These are phyloP conservation scores for Excalfactoria chinensis DNA, from an alignment of 2,113 vertebrate genomes.

Conservation along the genomic window DNA sequence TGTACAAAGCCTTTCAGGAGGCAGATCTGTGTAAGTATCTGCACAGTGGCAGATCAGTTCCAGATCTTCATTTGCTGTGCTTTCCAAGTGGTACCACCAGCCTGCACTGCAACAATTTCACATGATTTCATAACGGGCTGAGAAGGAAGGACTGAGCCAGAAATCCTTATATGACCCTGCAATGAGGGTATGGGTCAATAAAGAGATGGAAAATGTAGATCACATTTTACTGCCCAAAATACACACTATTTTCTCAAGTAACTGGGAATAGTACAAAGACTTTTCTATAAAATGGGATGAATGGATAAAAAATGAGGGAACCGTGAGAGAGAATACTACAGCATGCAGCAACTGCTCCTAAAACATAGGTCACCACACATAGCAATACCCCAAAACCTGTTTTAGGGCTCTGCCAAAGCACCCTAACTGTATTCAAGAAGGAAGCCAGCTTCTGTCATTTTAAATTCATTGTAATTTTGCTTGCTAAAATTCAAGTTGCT, in stretches of 20 bases:
- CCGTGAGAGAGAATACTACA: not conserved
- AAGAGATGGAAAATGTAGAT: constrained; percentile 29
- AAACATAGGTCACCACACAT: not conserved
- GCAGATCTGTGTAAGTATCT: not conserved
- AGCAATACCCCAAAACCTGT: not conserved
- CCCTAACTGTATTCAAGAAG: not conserved
- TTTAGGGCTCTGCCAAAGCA: not conserved
- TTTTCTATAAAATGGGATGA: not conserved
- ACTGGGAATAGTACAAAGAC: constrained; percentile 7
- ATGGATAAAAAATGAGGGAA: not conserved
- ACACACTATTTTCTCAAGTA: constrained; percentile 35
- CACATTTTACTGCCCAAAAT: constrained; percentile 30
- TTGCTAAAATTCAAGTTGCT: not conserved
- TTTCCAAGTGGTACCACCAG: not conserved
- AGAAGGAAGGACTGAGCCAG: not conserved
- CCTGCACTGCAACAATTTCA: not conserved
- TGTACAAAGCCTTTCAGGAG: not conserved
- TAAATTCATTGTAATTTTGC: not conserved
- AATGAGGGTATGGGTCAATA: not conserved
- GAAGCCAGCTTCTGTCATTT: not conserved
- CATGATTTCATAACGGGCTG: not conserved
- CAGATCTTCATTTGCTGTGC: not conserved
- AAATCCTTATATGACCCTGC: not conserved
- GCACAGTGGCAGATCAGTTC: not conserved
- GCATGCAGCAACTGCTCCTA: not conserved